phyloP scores from a whole-genome alignment of 2,113 vertebrate genomes.

The Colaptes auratus region DNA sequence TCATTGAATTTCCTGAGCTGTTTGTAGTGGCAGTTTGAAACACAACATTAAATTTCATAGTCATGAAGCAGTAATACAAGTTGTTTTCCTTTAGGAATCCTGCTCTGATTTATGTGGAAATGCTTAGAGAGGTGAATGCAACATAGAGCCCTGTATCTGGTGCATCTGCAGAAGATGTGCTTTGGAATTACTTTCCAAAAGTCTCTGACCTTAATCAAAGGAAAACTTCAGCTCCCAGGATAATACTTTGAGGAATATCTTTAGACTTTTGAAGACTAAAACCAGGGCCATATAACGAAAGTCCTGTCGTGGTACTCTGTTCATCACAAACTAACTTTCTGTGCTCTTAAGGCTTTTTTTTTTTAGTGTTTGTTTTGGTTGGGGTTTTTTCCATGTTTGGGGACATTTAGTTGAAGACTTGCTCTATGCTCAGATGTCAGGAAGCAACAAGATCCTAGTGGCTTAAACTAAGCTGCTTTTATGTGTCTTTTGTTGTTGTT shows the following conservation, averaged over 20 bases:
- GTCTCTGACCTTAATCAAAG: background rate
- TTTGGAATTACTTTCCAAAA: slow-evolving; percentile 5
- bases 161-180: background rate
- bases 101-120: background rate
- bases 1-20: slow-evolving; percentile 11
- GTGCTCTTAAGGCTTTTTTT: background rate
- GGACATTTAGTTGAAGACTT: background rate
- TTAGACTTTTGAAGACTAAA: background rate
- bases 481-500: background rate
- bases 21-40: background rate
- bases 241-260: background rate
- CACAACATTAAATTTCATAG: background rate
- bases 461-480: background rate
- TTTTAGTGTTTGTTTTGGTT: background rate
- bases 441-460: background rate
- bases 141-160: background rate
- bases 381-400: background rate
- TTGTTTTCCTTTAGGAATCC: background rate
- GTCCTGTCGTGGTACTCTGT: background rate
- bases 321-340: background rate
- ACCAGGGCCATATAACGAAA: background rate
- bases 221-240: background rate
- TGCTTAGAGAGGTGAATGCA: background rate
- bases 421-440: background rate
- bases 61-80: background rate